These are phyloP conservation scores for Steatornis caripensis DNA, from an alignment of 2,113 vertebrate species.

Conservation along the genomic window DNA sequence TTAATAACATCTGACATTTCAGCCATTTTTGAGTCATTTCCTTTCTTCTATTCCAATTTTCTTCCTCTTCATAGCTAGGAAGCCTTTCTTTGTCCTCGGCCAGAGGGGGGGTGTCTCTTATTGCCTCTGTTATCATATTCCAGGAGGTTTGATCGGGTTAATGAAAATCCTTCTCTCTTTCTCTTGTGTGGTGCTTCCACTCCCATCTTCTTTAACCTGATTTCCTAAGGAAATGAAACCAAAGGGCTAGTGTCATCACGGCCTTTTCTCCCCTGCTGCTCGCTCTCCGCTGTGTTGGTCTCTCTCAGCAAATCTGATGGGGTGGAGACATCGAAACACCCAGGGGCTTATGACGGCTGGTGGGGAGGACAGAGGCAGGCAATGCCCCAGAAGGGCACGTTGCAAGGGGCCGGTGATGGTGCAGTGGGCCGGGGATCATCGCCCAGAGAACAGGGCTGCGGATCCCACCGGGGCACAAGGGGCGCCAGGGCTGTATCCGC, in stretches of 20 bases:
- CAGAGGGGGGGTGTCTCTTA: not conserved
- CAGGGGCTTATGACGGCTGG: not conserved
- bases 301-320: not conserved
- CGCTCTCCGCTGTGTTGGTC: fast-evolving
- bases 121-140: conserved; percentile 11
- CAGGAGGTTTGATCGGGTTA: not conserved
- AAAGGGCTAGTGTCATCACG: not conserved
- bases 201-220: not conserved
- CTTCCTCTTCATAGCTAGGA: not conserved
- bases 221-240: not conserved
- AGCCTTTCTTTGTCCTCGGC: conserved; percentile 9
- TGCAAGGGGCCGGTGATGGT: fast-evolving
- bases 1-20: conserved; percentile 26
- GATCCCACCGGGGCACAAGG: not conserved
- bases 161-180: not conserved
- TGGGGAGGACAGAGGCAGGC: not conserved
- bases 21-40: not conserved
- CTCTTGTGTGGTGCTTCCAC: not conserved
- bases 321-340: fast-evolving
- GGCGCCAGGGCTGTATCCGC: not conserved
- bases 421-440: not conserved
- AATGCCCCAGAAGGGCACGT: fast-evolving
- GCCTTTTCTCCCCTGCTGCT: not conserved
- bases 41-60: conserved; percentile 11
- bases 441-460: not conserved